Conservation (phyloP, 2,797 vertebrate genomes). For the Sebastes flavidus region DNA sequence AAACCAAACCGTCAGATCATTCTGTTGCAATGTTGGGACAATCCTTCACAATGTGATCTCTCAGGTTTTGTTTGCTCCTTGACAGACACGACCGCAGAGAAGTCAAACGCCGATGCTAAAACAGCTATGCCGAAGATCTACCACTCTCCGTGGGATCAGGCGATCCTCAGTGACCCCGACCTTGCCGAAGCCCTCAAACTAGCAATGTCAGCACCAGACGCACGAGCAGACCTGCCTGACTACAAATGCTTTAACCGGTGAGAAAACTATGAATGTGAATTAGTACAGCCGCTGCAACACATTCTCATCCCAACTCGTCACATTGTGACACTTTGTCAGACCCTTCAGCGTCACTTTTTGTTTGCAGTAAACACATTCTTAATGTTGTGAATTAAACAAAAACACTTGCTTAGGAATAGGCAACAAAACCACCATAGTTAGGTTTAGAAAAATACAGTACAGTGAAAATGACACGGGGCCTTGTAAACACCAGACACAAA, state of each 20-base stretch:
- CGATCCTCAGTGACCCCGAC: constrained; percentile 90
- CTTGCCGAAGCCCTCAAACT: constrained; percentile 90
- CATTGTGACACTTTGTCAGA: no score
- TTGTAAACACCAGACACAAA: no score
- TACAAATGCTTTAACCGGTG: constrained; percentile 98
- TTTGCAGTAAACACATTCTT: no score
- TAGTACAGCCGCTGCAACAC: not conserved
- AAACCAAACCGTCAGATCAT: not conserved
- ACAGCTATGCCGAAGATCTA: constrained; percentile 90
- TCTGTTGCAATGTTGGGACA: not conserved
- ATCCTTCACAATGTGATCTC: not conserved
- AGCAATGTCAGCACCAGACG: constrained; percentile 85
- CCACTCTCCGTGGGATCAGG: constrained; percentile 96
- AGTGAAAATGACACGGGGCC: no score
- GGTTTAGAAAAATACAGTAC: no score
- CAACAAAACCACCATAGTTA: no score
- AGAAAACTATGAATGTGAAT: constrained; percentile 20
- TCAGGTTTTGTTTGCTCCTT: constrained; percentile 58
- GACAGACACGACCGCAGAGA: constrained; percentile 88
- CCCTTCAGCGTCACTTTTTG: no score
- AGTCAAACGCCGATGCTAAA: constrained; percentile 76
- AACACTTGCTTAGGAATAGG: no score
- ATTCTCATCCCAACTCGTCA: no score
- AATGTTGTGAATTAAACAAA: no score
- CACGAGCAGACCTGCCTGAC: constrained; percentile 85